phyloP scores from a whole-genome alignment of 2,888 invertebrate species.

The Pycnomerus fuliginosus region DNA sequence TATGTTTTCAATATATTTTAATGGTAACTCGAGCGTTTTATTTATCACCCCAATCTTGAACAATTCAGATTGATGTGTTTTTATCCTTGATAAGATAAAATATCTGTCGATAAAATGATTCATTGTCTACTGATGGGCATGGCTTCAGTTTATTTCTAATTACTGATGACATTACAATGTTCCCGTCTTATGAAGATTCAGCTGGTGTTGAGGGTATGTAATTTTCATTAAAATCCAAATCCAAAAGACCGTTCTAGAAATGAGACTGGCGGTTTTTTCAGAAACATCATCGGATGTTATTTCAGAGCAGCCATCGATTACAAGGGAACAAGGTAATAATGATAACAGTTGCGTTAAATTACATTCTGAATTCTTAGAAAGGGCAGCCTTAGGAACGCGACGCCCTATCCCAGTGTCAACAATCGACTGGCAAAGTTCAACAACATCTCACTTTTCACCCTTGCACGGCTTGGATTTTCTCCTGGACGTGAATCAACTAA shows the following conservation, averaged over 20 bases:
- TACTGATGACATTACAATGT: no score
- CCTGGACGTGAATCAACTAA: constrained; percentile 65
- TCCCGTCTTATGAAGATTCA: background rate
- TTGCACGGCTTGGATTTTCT: constrained; percentile 71
- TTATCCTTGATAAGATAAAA: background rate
- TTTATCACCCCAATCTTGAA: constrained; percentile 4
- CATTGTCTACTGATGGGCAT: no score
- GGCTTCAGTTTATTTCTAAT: no score
- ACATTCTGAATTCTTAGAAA: constrained; percentile 17
- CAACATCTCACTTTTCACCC: constrained; percentile 62
- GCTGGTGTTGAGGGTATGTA: background rate
- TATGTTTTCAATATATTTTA: constrained; percentile 40
- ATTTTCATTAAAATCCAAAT: background rate
- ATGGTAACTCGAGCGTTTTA: constrained; percentile 29
- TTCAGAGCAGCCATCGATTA: constrained; percentile 18
- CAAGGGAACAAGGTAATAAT: constrained; percentile 9
- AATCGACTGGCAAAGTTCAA: constrained; percentile 60
- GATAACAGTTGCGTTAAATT: no score
- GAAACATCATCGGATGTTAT: constrained; percentile 23
- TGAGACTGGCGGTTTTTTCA: constrained; percentile 27
- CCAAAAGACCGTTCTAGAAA: constrained; percentile 19
- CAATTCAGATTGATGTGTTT: background rate
- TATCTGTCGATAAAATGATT: no score
- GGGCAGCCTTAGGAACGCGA: constrained; percentile 42
- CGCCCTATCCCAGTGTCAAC: constrained; percentile 62